These are phyloP conservation scores for Antedon mediterranea DNA, from an alignment of 53 echinoderm and acorn worm genomes.

Conservation along the genomic window DNA sequence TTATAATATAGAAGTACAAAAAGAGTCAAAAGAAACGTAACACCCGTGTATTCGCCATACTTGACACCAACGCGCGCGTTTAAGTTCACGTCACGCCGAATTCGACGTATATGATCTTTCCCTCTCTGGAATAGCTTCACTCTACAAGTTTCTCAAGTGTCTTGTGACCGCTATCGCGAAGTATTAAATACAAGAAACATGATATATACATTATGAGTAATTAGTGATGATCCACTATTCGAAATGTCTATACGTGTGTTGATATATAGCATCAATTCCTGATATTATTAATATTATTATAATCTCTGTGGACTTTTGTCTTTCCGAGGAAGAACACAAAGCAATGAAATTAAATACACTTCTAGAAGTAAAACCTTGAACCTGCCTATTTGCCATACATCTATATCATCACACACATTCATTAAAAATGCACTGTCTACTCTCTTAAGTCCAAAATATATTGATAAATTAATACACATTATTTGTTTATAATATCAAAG, in stretches of 20 bases:
- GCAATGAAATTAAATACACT: neutral
- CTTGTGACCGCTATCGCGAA: neutral
- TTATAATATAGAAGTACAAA: no score
- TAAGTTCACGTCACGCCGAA: neutral
- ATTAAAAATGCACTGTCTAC: no score
- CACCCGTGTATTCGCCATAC: no score
- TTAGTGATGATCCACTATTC: neutral
- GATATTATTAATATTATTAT: neutral
- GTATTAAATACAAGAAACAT: neutral
- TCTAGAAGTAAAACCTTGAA: neutral
- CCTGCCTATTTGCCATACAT: neutral
- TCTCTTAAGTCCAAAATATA: no score
- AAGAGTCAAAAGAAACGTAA: no score
- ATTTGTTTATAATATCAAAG: no score
- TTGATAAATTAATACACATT: no score
- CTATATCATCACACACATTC: no score
- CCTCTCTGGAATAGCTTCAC: slow-evolving; percentile 1
- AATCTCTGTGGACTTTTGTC: neutral
- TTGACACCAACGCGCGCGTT: neutral
- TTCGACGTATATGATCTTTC: neutral
- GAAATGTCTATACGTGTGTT: neutral
- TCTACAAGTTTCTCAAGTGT: neutral
- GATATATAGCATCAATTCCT: neutral
- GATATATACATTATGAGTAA: neutral
- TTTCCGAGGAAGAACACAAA: neutral